Percentiles rank a stretch among this genome's conserved stretches.
These are phyloP conservation scores for Mustela lutreola DNA, from an alignment of 2,113 vertebrate species.

Conservation along the genomic window DNA sequence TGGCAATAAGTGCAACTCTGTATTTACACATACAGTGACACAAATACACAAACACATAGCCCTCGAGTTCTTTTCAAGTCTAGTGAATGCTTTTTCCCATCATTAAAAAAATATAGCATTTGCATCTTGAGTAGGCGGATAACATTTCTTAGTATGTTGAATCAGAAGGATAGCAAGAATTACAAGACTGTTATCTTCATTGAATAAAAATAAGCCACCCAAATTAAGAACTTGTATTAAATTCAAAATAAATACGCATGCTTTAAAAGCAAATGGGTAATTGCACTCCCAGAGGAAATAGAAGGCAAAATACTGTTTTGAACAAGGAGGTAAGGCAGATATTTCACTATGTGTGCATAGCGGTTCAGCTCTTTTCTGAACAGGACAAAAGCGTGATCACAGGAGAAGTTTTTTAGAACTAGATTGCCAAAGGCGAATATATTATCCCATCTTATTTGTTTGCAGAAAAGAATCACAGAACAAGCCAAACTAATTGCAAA, in stretches of 20 bases:
- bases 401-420: slow-evolving; percentile 80
- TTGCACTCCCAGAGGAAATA: slow-evolving; percentile 79
- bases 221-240: slow-evolving; percentile 84
- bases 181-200: slow-evolving; percentile 64
- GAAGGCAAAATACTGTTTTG: slow-evolving; percentile 83
- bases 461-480: slow-evolving; percentile 75
- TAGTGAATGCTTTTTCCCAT: slow-evolving; percentile 61
- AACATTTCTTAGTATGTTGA: slow-evolving; percentile 59
- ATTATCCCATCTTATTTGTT: slow-evolving; percentile 76
- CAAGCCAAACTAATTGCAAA: slow-evolving; percentile 74
- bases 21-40: not conserved
- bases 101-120: slow-evolving; percentile 55
- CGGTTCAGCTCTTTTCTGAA: not conserved
- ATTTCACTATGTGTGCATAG: slow-evolving; percentile 66
- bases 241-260: slow-evolving; percentile 81
- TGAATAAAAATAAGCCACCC: slow-evolving; percentile 61
- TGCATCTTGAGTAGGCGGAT: slow-evolving; percentile 60
- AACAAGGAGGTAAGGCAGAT: slow-evolving; percentile 70
- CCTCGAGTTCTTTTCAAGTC: slow-evolving; percentile 73
- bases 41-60: not conserved
- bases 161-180: not conserved
- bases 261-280: slow-evolving; percentile 83
- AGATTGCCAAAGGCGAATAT: slow-evolving; percentile 82
- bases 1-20: slow-evolving; percentile 60
- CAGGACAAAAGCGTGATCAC: slow-evolving; percentile 32